These are phyloP conservation scores for Hirtodrosophila confusa DNA, from an alignment of 2,888 invertebrate species.

Conservation along the genomic window DNA sequence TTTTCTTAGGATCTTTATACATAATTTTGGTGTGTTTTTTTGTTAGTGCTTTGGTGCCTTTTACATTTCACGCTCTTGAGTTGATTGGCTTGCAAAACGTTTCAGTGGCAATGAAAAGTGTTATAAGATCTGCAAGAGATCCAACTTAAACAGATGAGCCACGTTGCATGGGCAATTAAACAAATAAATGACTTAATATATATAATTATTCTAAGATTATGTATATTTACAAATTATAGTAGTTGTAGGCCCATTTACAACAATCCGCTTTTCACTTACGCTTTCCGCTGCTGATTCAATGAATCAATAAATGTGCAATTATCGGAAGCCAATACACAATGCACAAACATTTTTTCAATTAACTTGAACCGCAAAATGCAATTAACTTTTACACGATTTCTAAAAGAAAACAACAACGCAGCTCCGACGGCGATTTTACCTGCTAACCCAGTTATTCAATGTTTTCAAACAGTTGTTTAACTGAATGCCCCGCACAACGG, in stretches of 20 bases:
- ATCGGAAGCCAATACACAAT: slow-evolving; percentile 29
- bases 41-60: slow-evolving; percentile 29
- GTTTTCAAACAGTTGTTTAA: slow-evolving; percentile 32
- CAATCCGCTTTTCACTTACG: slow-evolving; percentile 54
- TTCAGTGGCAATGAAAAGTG: slow-evolving; percentile 67
- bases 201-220: neutral
- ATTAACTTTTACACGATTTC: slow-evolving; percentile 75
- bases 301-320: slow-evolving; percentile 44
- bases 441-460: slow-evolving; percentile 63
- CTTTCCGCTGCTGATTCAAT: slow-evolving; percentile 52
- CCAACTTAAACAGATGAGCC: neutral
- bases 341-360: slow-evolving; percentile 54
- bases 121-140: slow-evolving; percentile 10
- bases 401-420: slow-evolving; percentile 62
- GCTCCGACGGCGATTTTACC: slow-evolving; percentile 29
- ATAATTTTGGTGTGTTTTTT: slow-evolving; percentile 13
- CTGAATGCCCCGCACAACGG: slow-evolving; percentile 19
- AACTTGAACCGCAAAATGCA: slow-evolving; percentile 59
- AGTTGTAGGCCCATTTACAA: too few species aligned
- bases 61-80: slow-evolving; percentile 77
- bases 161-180: neutral
- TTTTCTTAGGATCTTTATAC: slow-evolving; percentile 21
- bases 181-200: neutral
- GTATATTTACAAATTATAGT: neutral
- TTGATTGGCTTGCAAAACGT: slow-evolving; percentile 72